Percentiles rank a stretch among this genome's conserved stretches.
Conservation (phyloP, 2,888 invertebrate species). For the Campopleginae sp. region DNA sequence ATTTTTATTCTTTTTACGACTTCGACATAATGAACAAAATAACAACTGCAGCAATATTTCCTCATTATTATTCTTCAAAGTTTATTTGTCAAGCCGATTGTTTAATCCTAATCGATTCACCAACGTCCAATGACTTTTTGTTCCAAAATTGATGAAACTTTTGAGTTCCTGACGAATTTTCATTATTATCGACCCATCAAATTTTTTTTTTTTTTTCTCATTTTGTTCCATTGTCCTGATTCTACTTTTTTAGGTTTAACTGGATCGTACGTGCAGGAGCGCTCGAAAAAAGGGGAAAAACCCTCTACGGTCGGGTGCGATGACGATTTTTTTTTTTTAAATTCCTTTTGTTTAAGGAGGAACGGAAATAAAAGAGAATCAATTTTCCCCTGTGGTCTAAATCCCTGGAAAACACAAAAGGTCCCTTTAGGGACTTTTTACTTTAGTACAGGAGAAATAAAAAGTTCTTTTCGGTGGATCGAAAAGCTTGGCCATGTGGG, state of each 20-base stretch:
- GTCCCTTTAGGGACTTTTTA: no score
- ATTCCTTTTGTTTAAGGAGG: background rate
- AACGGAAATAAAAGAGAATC: background rate
- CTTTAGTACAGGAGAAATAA: slow-evolving; percentile 24
- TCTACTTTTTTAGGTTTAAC: background rate
- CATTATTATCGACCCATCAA: no score
- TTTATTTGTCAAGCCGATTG: background rate
- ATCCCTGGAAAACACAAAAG: slow-evolving; percentile 36
- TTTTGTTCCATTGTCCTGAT: no score
- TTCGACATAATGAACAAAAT: background rate
- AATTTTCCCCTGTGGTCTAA: slow-evolving; percentile 27
- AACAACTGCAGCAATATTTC: background rate
- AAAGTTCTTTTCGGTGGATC: slow-evolving; percentile 45
- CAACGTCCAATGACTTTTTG: background rate
- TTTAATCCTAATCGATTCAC: background rate
- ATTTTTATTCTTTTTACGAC: background rate
- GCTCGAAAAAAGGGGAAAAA: no score
- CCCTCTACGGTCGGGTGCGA: no score
- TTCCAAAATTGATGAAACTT: no score
- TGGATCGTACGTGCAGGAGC: no score
- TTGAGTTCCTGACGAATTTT: no score
- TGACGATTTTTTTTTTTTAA: background rate
- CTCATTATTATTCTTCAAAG: background rate
- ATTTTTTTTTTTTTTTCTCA: no score
- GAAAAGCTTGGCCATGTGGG: slow-evolving; percentile 79